Evolutionary conservation across 2,797 vertebrate genomes (phyloP), one percentile per base, ranked within the genome.

Genomic region (Coregonus ussuriensis): DNA sequence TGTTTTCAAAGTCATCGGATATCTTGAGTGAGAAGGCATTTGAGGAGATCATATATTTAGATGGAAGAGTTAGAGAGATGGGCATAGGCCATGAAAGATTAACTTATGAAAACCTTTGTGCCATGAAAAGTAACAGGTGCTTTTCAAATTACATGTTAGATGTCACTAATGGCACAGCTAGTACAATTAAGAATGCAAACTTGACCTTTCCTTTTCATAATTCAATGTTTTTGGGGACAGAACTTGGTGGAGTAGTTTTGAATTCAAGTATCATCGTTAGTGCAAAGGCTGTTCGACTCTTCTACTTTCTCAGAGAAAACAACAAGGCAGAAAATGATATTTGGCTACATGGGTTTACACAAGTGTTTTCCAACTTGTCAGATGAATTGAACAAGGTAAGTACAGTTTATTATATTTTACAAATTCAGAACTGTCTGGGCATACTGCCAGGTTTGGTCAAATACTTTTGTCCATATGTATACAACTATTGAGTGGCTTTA

Each of bases 131-230:
- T 4, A 33, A 7, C n/a, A 0, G 0, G 3, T 94, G 93, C 1
- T 33, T 52, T 52, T 15, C 87, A 74, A 92, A 87, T 79, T 79
- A 78, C 15, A 77, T 94, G 65, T 79, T 94, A 47, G 52, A 68
- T 1, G 13, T 51, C 5, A 25, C 31, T n/a, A n/a, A n/a, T n/a
- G n/a, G n/a, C n/a, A n/a, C n/a, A n/a, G n/a, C n/a, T n/a, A n/a
- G n/a, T n/a, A n/a, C n/a, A n/a, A n/a, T n/a, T 51, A 4, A 1
- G 35, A 79, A 31, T 1, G 15, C 4, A 1, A 0, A 2, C 4
- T 7, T 6, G 53, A 54, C 53, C 53, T 54, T 14, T 54, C 53
- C 53, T 16, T 54, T 16, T 54, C 53, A 54, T 54, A 16, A 4
- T 14, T 54, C 53, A 54, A 54, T 4, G 1, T 54, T 88, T 63